Evolutionary conservation across 2,113 vertebrate species (phyloP).

Genomic region (Brachionichthys hirsutus): DNA sequence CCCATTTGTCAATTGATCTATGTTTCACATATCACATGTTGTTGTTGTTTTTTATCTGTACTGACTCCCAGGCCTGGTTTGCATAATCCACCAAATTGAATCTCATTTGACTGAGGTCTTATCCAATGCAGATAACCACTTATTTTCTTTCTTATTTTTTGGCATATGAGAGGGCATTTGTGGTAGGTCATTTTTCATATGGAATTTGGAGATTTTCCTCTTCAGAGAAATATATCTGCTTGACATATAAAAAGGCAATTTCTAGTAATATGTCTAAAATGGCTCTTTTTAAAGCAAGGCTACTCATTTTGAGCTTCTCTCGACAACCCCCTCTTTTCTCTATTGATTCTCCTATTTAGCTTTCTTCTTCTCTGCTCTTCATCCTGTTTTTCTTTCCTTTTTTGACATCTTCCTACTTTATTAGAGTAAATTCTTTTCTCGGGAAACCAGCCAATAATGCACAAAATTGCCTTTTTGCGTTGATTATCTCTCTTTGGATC

Average conservation of each 20-base stretch:
- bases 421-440: too few relatives aligned
- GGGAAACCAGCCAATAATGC: too few relatives aligned
- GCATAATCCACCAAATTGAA: neutral
- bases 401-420: neutral
- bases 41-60: slow-evolving; percentile 5
- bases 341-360: neutral
- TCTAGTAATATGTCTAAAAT: slow-evolving; percentile 11
- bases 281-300: too few relatives aligned
- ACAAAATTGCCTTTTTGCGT: too few relatives aligned
- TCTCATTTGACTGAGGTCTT: slow-evolving; percentile 8
- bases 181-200: slow-evolving; percentile 19
- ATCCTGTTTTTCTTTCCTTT: neutral
- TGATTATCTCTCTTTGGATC: too few relatives aligned
- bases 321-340: too few relatives aligned
- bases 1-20: neutral
- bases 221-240: slow-evolving; percentile 9
- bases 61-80: neutral
- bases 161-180: neutral
- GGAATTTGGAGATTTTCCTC: slow-evolving; percentile 18
- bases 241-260: slow-evolving; percentile 20
- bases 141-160: too few relatives aligned
- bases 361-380: slow-evolving; percentile 9
- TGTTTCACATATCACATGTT: slow-evolving; percentile 1
- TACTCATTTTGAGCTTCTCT: slow-evolving; percentile 12
- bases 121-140: slow-evolving; percentile 6